A percentile compares a stretch with the other conserved stretches of the same genome.
Evolutionary conservation across 2,888 invertebrate genomes (phyloP).

Genomic region (Phrixothrix hirtus): DNA sequence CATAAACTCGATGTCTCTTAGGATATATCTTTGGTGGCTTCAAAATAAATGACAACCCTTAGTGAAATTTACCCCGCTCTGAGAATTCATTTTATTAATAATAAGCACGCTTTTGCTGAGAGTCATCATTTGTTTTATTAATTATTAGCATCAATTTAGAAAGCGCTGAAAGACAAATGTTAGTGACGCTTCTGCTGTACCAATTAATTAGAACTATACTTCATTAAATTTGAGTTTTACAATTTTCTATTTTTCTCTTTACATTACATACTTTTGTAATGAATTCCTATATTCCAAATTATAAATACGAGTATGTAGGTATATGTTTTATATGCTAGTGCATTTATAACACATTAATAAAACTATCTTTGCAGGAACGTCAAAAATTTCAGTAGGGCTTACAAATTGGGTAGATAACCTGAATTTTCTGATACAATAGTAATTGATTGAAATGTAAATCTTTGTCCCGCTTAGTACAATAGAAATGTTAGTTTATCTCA

Average conservation of each 20-base stretch:
- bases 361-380: no score
- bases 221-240: slow-evolving; percentile 28
- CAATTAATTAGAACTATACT: slow-evolving; percentile 37
- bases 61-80: slow-evolving; percentile 23
- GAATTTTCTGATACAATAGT: slow-evolving; percentile 15
- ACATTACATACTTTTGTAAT: no score
- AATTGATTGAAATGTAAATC: slow-evolving; percentile 24
- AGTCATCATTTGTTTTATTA: slow-evolving; percentile 37
- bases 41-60: slow-evolving; percentile 21
- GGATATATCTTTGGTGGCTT: slow-evolving; percentile 16
- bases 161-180: slow-evolving; percentile 36
- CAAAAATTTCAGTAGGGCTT: no score
- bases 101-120: slow-evolving; percentile 30
- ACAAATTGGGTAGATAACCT: no score
- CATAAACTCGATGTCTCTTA: not conserved
- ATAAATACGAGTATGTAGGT: no score
- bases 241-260: not conserved
- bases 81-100: slow-evolving; percentile 27
- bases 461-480: slow-evolving; percentile 13
- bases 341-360: no score
- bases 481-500: slow-evolving; percentile 14
- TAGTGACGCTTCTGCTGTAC: slow-evolving; percentile 34
- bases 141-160: slow-evolving; percentile 38
- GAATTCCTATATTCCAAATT: no score
- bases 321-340: no score